phyloP scores from a whole-genome alignment of 2,888 invertebrate genomes.

The Melanotus villosus region DNA sequence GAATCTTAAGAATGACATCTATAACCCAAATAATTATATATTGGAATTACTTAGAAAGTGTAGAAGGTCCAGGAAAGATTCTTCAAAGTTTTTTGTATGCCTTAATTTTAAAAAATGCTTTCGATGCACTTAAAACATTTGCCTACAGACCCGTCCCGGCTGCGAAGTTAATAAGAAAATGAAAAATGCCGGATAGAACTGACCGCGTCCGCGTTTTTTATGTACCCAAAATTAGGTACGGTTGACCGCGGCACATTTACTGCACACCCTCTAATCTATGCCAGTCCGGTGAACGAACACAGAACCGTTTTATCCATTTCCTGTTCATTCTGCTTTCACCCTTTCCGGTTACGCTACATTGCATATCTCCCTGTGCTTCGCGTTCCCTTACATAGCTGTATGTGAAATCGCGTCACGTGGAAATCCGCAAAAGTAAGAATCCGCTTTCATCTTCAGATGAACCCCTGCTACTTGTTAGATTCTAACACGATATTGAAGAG shows the following conservation, averaged over 20 bases:
- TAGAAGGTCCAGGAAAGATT: too few species aligned
- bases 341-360: conserved; percentile 54
- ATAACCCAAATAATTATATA: too few species aligned
- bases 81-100: too few species aligned
- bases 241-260: conserved; percentile 44
- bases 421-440: conserved; percentile 34
- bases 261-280: conserved; percentile 47
- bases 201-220: conserved; percentile 38
- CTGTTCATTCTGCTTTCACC: conserved; percentile 50
- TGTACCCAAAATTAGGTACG: conserved; percentile 45
- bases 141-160: background rate
- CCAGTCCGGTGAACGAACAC: conserved; percentile 49
- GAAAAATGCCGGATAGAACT: conserved; percentile 28
- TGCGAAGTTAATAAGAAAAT: conserved; percentile 22
- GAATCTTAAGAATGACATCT: too few species aligned
- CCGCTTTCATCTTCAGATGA: conserved; percentile 20
- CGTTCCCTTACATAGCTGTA: conserved; percentile 35
- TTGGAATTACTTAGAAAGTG: too few species aligned
- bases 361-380: conserved; percentile 48
- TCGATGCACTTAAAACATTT: conserved; percentile 12
- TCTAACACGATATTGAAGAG: background rate
- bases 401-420: conserved; percentile 37
- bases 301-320: conserved; percentile 50
- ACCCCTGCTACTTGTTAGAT: conserved; percentile 6
- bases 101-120: too few species aligned